Evolutionary conservation across 2,797 vertebrate genomes (phyloP).

Genomic region (Ceyx erithaca): DNA sequence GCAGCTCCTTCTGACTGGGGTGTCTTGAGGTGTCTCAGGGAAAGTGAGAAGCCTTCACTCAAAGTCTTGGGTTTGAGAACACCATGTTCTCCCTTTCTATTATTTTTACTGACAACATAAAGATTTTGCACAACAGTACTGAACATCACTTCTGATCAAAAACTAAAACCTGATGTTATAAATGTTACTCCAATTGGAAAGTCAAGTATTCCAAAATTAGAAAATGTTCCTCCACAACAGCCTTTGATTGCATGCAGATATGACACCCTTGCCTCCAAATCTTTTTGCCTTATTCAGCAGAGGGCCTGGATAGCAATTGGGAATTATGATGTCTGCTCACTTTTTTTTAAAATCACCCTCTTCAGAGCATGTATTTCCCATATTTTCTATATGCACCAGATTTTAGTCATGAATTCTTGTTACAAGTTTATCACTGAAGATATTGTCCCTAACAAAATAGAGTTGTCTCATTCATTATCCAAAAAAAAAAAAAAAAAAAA

Average conservation of each 20-base stretch:
- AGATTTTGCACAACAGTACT: neutral
- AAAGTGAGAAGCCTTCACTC: neutral
- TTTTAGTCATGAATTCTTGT: neutral
- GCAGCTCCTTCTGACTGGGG: neutral
- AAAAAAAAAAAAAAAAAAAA: neutral
- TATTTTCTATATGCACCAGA: neutral
- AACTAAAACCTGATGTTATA: neutral
- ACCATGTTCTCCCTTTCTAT: neutral
- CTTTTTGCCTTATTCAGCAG: neutral
- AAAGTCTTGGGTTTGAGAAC: neutral
- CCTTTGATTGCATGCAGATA: neutral
- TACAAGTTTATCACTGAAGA: neutral
- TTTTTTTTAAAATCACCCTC: neutral
- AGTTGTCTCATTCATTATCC: neutral
- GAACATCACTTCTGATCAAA: neutral
- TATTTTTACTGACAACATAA: neutral
- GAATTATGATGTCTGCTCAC: neutral
- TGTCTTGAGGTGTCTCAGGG: neutral
- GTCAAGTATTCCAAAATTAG: slow-evolving; percentile 32
- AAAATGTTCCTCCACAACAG: slow-evolving; percentile 5
- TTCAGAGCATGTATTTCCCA: neutral
- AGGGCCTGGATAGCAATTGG: neutral
- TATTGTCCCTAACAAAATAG: neutral
- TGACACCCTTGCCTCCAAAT: neutral
- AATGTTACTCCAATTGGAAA: neutral